Percentiles rank a stretch among this genome's conserved stretches.
Conservation (phyloP, 1,140 invertebrate genomes). For the Ceratitis capitata region DNA sequence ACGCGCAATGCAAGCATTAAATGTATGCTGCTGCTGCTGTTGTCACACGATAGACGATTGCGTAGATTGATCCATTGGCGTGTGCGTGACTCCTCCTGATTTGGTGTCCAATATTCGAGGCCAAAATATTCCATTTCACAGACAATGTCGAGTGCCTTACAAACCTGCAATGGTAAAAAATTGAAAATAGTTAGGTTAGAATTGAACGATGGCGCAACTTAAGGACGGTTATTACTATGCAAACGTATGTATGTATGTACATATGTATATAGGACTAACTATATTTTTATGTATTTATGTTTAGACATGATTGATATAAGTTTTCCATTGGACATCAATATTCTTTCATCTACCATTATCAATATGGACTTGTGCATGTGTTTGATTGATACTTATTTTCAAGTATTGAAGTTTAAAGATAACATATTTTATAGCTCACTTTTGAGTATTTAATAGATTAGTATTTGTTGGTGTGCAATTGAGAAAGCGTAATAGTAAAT, state of each 20-base stretch:
- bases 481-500: background rate
- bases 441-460: background rate
- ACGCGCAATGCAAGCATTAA: slow-evolving; percentile 73
- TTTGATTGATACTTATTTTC: background rate
- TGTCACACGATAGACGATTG: slow-evolving; percentile 75
- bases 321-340: background rate
- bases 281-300: background rate
- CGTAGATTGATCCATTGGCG: slow-evolving; percentile 83
- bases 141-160: slow-evolving; percentile 80
- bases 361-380: background rate
- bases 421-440: background rate
- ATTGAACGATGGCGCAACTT: background rate
- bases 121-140: slow-evolving; percentile 90
- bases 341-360: background rate
- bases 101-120: slow-evolving; percentile 67
- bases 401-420: background rate
- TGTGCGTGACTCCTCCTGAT: slow-evolving; percentile 58
- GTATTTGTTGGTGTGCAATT: background rate
- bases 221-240: background rate
- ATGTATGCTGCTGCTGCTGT: slow-evolving; percentile 69
- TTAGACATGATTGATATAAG: background rate
- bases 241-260: background rate
- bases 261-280: background rate
- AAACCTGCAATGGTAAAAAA: slow-evolving; percentile 74
- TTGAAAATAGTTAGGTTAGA: background rate